Evolutionary conservation across 2,113 vertebrate species (phyloP), one percentile per base, ranked within the genome.

Genomic region (Eptesicus fuscus): DNA sequence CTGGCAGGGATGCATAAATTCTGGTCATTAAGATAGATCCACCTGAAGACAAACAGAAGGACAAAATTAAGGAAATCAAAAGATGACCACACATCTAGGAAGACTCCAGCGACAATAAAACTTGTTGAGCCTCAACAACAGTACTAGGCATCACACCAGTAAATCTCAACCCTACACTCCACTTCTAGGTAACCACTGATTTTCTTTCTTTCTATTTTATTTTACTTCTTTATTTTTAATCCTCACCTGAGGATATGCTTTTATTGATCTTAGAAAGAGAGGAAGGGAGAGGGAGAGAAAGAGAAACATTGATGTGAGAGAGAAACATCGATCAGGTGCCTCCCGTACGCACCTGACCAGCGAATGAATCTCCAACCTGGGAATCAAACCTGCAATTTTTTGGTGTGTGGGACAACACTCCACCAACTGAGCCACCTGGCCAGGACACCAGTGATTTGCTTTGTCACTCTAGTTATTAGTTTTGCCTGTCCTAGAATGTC

Each of bases 21-120:
- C 98, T 99, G 99, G 97, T 99, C 99, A 49, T 99, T 99, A 53
- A 99, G 98, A 90, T 99, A 98, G 98, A 99, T 99, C 99, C 99
- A 99, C 96, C 99, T 99, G 98, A 35, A 98, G 97, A 95, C 86
- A 94, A 65, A 96, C 59, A 82, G 1, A 65, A 0, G 32, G 42
- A 73, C 32, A 49, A 13, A 23, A 56, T 20, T 10, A 53, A 89
- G 90, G 84, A 88, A 44, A 32, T 51, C 22, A 35, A 30, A 35
- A 61, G 32, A 22, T 12, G 44, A 13, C 22, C 82, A 16, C 16
- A 23, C 1, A 20, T 22, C 37, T 1, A 13, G 30, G 37, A 35
- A 47, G 73, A 32, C 80, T 18, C 20, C 28, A 17, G 12, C 28
- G 53, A 12, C 0, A 0, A 18, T 11, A n/a, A 12, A 35, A 28